These are phyloP conservation scores for Leptodactylus fuscus DNA, from an alignment of 2,113 vertebrate genomes.

Conservation along the genomic window DNA sequence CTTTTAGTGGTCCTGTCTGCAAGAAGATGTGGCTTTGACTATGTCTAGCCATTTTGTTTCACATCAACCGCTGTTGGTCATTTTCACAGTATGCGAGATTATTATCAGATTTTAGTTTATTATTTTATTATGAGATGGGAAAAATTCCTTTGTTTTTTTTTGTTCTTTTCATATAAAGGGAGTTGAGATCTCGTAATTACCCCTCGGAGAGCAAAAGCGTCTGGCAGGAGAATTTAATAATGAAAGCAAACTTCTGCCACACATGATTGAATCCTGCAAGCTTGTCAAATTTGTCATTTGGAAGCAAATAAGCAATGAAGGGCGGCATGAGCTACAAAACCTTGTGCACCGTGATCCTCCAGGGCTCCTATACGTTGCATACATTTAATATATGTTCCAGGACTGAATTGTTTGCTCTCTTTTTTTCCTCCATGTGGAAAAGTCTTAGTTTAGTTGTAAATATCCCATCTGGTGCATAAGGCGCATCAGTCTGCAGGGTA, in stretches of 20 bases:
- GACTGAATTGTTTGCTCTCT: not conserved
- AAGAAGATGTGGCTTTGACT: not conserved
- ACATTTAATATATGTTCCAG: not conserved
- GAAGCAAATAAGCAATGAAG: not conserved
- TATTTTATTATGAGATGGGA: not conserved
- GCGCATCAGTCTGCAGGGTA: not conserved
- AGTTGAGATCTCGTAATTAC: not conserved
- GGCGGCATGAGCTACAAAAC: not conserved
- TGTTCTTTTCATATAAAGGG: not conserved
- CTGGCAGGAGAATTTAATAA: conserved; percentile 12
- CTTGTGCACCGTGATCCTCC: not conserved
- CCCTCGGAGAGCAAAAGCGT: conserved; percentile 26
- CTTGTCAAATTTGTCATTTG: not conserved
- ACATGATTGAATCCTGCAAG: conserved; percentile 22
- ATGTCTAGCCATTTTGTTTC: not conserved
- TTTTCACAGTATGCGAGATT: not conserved
- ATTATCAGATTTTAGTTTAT: not conserved
- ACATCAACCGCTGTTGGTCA: not conserved
- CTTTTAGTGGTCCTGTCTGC: conserved; percentile 9
- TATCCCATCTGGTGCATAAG: not conserved
- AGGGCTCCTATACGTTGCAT: not conserved
- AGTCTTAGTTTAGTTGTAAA: not conserved
- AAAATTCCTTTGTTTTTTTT: not conserved
- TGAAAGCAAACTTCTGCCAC: conserved; percentile 24
- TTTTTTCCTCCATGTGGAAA: not conserved